phyloP scores from a whole-genome alignment of 1,140 invertebrate genomes.

The Thaumetopoea pityocampa region DNA sequence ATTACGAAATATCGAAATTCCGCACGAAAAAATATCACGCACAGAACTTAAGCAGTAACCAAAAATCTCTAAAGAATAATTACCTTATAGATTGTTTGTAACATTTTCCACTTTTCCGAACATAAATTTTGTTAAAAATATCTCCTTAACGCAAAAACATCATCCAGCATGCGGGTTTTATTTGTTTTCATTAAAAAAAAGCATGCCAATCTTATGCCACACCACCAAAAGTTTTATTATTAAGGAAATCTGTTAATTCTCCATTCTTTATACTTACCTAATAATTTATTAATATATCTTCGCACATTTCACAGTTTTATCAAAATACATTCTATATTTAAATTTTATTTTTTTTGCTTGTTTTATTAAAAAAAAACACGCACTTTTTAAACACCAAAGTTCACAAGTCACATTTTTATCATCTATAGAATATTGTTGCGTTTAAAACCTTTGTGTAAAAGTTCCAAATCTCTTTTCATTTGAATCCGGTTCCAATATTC shows the following conservation, averaged over 20 bases:
- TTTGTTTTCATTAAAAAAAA: constrained; percentile 34
- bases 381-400: constrained; percentile 36
- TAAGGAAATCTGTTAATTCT: constrained; percentile 44
- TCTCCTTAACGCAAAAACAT: constrained; percentile 21
- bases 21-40: too few relatives aligned
- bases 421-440: constrained; percentile 11
- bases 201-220: constrained; percentile 57
- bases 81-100: too few relatives aligned
- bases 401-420: constrained; percentile 38
- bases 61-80: too few relatives aligned
- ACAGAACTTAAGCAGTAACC: too few relatives aligned
- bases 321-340: constrained; percentile 12
- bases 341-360: constrained; percentile 23
- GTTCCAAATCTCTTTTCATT: constrained; percentile 16
- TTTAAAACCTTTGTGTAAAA: constrained; percentile 10
- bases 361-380: too few relatives aligned
- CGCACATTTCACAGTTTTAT: constrained; percentile 40
- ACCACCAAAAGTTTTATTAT: constrained; percentile 49
- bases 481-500: constrained; percentile 15
- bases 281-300: constrained; percentile 38
- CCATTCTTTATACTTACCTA: constrained; percentile 59
- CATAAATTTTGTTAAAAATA: constrained; percentile 11
- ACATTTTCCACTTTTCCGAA: too few relatives aligned
- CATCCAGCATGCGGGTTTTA: constrained; percentile 44
- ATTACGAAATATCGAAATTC: too few relatives aligned